These are phyloP conservation scores for Montipora cactus DNA, from an alignment of 64 coral and sea anemone species.

Conservation along the genomic window DNA sequence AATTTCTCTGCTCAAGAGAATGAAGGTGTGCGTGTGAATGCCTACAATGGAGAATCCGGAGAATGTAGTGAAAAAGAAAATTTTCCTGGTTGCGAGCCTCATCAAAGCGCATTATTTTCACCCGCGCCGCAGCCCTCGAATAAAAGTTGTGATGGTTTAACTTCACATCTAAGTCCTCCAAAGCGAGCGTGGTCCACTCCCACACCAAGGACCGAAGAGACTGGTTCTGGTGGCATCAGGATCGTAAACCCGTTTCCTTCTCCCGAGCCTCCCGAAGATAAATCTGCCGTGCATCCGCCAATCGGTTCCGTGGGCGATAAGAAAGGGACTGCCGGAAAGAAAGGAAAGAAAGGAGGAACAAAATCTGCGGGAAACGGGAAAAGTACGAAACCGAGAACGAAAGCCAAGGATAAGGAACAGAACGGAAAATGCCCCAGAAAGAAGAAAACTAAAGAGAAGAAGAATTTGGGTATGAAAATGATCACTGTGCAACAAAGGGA, in stretches of 20 bases:
- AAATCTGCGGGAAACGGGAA: conserved; percentile 30
- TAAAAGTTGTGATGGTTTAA: neutral
- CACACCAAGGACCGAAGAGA: neutral
- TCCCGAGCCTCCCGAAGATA: conserved; percentile 46
- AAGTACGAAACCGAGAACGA: conserved; percentile 60
- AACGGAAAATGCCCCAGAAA: conserved; percentile 32
- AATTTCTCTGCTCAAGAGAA: neutral
- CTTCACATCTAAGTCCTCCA: neutral
- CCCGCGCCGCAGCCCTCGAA: neutral
- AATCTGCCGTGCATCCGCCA: conserved; percentile 55
- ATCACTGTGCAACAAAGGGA: conserved; percentile 74
- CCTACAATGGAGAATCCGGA: neutral
- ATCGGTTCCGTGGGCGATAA: conserved; percentile 35
- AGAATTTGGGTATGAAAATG: conserved; percentile 73
- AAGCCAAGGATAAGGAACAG: conserved; percentile 28
- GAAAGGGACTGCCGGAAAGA: conserved; percentile 19
- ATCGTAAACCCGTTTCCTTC: conserved; percentile 70
- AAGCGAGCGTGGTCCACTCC: conserved; percentile 39
- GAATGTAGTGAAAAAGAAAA: neutral
- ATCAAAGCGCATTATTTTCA: neutral
- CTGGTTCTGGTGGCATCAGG: neutral
- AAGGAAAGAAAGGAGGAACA: conserved; percentile 49
- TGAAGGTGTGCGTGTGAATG: neutral
- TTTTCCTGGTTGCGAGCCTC: neutral
- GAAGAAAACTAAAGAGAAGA: conserved; percentile 68